Conservation (phyloP, 2,113 vertebrate species). For the Festucalex cinctus region DNA sequence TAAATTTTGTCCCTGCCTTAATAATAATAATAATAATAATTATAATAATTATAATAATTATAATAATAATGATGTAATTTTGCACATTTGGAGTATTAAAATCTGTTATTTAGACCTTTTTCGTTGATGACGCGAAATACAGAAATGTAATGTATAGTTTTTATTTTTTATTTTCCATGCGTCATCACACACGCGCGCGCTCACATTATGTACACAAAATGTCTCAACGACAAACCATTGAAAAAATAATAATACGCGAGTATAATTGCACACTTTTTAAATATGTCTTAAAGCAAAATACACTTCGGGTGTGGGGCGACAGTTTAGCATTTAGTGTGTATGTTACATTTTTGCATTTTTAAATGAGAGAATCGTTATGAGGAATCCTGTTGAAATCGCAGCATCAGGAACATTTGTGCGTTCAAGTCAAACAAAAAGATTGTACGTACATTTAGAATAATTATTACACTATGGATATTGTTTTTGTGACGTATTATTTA, state of each 20-base stretch:
- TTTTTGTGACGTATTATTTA: not conserved
- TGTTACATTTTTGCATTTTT: not conserved
- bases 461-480: not conserved
- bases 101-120: not conserved
- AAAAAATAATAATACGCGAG: not conserved
- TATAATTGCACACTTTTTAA: not conserved
- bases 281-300: slow-evolving; percentile 3
- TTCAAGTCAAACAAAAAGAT: not conserved
- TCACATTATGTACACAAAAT: not conserved
- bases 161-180: slow-evolving; percentile 4
- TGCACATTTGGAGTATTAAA: not conserved
- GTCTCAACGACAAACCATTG: not conserved
- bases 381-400: slow-evolving; percentile 1
- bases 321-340: too few species aligned
- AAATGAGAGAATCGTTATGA: not conserved
- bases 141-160: not conserved
- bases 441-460: not conserved
- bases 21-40: too few species aligned
- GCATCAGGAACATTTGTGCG: not conserved
- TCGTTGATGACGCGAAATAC: not conserved
- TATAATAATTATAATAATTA: not conserved
- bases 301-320: not conserved
- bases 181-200: slow-evolving; percentile 6
- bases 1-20: not conserved
- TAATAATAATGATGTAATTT: not conserved